Evolutionary conservation across 1,140 invertebrate genomes (phyloP).

Genomic region (Drosophila sucinea): DNA sequence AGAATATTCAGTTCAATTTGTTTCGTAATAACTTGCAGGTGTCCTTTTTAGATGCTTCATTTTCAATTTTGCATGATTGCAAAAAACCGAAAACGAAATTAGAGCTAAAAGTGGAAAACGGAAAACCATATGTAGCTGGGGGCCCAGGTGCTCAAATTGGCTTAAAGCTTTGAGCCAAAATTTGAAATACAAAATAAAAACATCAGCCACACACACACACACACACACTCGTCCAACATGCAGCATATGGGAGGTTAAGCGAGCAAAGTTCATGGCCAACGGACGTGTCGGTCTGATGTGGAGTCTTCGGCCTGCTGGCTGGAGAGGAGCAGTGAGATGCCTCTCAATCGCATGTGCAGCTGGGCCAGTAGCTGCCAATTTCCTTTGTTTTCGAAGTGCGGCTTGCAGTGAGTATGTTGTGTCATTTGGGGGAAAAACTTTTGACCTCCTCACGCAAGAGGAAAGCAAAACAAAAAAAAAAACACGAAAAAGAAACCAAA

Average conservation of each 20-base stretch:
- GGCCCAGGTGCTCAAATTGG: slow-evolving; percentile 68
- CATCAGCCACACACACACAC: slow-evolving; percentile 19
- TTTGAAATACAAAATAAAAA: slow-evolving; percentile 41
- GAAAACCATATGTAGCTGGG: slow-evolving; percentile 47
- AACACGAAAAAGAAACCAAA: slow-evolving; percentile 27
- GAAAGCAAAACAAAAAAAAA: neutral
- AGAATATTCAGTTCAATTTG: slow-evolving; percentile 2
- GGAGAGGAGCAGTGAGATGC: slow-evolving; percentile 36
- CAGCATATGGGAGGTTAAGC: slow-evolving; percentile 51
- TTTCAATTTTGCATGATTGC: slow-evolving; percentile 71
- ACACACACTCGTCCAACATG: slow-evolving; percentile 27
- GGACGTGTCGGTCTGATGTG: slow-evolving; percentile 48
- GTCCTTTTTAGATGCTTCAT: slow-evolving; percentile 62
- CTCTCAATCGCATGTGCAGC: slow-evolving; percentile 39
- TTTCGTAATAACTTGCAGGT: slow-evolving; percentile 55
- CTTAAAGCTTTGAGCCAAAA: slow-evolving; percentile 52
- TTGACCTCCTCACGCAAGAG: slow-evolving; percentile 66
- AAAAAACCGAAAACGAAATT: slow-evolving; percentile 38
- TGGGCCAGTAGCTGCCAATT: slow-evolving; percentile 40
- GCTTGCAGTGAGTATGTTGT: slow-evolving; percentile 24
- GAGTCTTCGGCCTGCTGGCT: slow-evolving; percentile 12
- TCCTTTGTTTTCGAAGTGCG: slow-evolving; percentile 19
- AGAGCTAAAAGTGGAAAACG: slow-evolving; percentile 44
- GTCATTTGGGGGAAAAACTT: slow-evolving; percentile 58
- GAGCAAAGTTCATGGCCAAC: slow-evolving; percentile 71